Evolutionary conservation across 2,113 vertebrate genomes (phyloP), one percentile per base, ranked within the genome.

Genomic region (Glareola pratincola): DNA sequence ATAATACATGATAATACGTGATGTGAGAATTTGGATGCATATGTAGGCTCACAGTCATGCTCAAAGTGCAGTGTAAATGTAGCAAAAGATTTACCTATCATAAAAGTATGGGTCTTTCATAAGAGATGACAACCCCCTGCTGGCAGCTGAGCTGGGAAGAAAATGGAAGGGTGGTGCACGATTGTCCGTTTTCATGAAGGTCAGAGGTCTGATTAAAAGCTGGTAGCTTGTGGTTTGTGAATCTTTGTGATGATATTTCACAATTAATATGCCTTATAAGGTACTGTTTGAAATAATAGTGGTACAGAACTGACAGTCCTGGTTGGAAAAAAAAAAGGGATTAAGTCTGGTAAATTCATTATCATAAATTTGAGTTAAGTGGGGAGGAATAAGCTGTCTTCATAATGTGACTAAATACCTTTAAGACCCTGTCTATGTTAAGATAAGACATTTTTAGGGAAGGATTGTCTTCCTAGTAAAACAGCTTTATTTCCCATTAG

Each of bases 1-100:
- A 34, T 19, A 51, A 2, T 12, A 22, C 3, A 17, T 16, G 19
- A 47, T 47, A 47, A 47, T 21, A 21, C 0, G 0, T 26, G n/a
- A 13, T 32, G 32, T 19, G 7, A 68, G 34, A 56, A 32, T 37
- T 50, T 68, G 36, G 6, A 23, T 54, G 12, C 0, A 0, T 39
- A 2, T 16, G 3, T 43, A 57, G 54, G 13, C 24, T 71, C 32
- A 63, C 14, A 59, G 48, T 54, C 11, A 5, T 21, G 29, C 23
- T 85, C 41, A 30, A 88, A 90, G 37, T 41, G 22, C n/a, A 32
- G 29, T 3, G 22, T 54, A 21, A 18, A 19, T 6, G 22, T 8
- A 57, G 23, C 12, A 78, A 50, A 76, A 87, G 43, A 7, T 26
- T 51, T 62, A 6, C 3, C 14, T 84, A 0, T 59, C 5, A 4